These are phyloP conservation scores for Agelaius tricolor DNA, from an alignment of 2,113 vertebrate genomes.

Conservation along the genomic window DNA sequence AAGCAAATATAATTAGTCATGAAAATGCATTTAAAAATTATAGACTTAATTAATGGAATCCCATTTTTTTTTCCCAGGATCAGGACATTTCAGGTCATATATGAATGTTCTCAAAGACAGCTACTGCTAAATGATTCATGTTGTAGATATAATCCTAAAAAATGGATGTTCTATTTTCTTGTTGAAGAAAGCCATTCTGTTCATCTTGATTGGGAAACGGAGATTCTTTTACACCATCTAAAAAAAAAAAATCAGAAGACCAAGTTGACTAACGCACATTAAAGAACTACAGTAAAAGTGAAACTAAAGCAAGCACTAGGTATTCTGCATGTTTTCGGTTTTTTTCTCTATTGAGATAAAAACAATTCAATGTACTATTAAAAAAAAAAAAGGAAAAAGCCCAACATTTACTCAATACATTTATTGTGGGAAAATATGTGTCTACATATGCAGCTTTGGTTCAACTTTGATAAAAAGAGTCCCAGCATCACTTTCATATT, in stretches of 20 bases:
- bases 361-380: background rate
- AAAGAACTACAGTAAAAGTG: background rate
- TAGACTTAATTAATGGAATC: background rate
- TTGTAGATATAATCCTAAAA: background rate
- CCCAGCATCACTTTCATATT: background rate
- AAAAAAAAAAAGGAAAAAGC: background rate
- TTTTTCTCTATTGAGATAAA: background rate
- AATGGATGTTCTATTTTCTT: background rate
- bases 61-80: conserved; percentile 17
- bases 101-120: background rate
- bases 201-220: background rate
- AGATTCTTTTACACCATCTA: conserved; percentile 24
- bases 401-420: background rate
- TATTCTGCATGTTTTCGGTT: background rate
- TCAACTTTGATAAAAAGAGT: background rate
- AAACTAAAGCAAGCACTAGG: background rate
- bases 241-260: background rate
- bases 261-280: background rate
- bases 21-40: background rate
- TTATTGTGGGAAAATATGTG: background rate
- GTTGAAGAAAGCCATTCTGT: background rate
- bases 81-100: background rate
- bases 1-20: background rate
- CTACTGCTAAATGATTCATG: background rate
- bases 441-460: background rate